phyloP scores from a whole-genome alignment of 2,113 vertebrate genomes.

The Nettapus auritus region DNA sequence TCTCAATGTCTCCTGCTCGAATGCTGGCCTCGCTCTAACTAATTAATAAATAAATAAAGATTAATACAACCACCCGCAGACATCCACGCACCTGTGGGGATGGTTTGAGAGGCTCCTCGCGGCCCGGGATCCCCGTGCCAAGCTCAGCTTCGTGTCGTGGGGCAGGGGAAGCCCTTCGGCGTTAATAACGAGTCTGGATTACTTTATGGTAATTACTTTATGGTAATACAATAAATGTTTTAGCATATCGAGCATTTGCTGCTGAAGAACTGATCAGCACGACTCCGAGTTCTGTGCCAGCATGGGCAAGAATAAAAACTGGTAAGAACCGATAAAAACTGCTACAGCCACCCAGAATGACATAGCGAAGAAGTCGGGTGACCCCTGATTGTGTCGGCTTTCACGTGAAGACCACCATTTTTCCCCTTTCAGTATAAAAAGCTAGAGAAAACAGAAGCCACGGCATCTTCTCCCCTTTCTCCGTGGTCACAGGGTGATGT shows the following conservation, averaged over 20 bases:
- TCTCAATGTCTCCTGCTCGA: rapidly evolving
- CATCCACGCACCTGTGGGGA: not conserved
- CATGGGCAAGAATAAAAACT: not conserved
- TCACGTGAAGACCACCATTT: not conserved
- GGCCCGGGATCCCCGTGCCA: not conserved
- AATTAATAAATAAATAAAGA: not conserved
- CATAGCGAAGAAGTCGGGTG: not conserved
- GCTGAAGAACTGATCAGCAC: not conserved
- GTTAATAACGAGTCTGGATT: not conserved
- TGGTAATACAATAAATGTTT: not conserved
- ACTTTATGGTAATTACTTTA: too few relatives aligned
- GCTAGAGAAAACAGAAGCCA: not conserved
- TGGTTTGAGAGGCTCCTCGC: not conserved
- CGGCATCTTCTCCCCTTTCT: not conserved
- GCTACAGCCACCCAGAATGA: not conserved
- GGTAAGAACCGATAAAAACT: too few relatives aligned
- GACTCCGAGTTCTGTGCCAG: not conserved
- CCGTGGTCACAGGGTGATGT: not conserved
- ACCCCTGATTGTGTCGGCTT: not conserved
- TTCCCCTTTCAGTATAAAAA: not conserved
- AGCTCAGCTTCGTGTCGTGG: not conserved
- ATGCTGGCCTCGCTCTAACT: not conserved
- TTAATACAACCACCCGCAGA: not conserved
- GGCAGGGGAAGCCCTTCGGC: not conserved
- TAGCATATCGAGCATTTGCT: slow-evolving; percentile 1